A percentile compares a stretch with the other conserved stretches of the same genome.
Evolutionary conservation across 2,797 vertebrate genomes (phyloP).

Genomic region (Rhincodon typus): DNA sequence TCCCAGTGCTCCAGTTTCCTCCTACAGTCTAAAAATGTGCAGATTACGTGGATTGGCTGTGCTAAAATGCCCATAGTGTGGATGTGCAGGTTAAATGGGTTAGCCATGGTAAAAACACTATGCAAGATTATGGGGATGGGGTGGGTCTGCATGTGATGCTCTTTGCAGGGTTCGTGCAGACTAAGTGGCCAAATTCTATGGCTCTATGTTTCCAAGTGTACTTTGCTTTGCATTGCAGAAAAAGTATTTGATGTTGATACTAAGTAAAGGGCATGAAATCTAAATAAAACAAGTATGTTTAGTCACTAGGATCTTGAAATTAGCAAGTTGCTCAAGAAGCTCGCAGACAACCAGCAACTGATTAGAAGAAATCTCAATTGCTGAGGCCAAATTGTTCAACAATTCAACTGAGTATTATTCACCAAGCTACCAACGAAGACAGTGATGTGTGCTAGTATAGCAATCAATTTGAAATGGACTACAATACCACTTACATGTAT

Average conservation of each 20-base stretch:
- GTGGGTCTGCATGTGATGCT: too few species aligned
- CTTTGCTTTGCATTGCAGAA: neutral
- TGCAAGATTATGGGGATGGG: too few species aligned
- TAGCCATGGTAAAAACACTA: too few species aligned
- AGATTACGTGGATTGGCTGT: too few species aligned
- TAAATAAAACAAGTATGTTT: neutral
- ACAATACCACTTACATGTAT: conserved; percentile 19
- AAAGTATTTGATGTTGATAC: neutral
- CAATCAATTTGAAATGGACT: neutral
- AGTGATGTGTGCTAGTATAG: neutral
- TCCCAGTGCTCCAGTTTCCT: too few species aligned
- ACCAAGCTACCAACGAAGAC: neutral
- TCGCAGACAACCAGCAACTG: neutral
- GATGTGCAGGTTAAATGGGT: too few species aligned
- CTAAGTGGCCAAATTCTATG: too few species aligned
- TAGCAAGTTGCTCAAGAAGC: neutral
- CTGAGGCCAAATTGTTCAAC: neutral
- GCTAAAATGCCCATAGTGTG: too few species aligned
- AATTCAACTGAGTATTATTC: neutral
- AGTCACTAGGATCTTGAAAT: neutral
- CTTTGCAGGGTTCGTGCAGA: too few species aligned
- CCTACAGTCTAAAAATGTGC: too few species aligned
- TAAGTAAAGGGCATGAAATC: neutral
- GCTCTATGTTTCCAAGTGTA: neutral
- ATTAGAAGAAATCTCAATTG: neutral